A percentile compares a stretch with the other conserved stretches of the same genome.
phyloP scores from a whole-genome alignment of 2,113 vertebrate genomes.

The Gila orcuttii region DNA sequence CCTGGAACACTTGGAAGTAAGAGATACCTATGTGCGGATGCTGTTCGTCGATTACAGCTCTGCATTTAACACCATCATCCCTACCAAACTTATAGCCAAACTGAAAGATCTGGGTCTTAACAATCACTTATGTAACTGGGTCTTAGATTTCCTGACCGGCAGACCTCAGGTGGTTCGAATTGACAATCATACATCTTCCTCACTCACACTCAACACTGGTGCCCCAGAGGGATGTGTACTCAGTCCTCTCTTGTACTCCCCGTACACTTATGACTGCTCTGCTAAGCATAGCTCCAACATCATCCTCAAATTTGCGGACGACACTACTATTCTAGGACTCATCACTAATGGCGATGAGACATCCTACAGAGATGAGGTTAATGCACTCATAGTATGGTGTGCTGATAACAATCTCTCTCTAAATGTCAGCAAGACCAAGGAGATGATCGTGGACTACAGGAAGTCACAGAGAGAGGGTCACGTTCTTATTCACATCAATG shows the following conservation, averaged over 20 bases:
- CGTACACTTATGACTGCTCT: too few relatives aligned
- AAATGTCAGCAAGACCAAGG: not conserved
- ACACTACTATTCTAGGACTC: too few relatives aligned
- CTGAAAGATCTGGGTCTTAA: not conserved
- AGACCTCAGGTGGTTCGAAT: not conserved
- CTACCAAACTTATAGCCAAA: not conserved
- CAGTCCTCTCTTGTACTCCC: too few relatives aligned
- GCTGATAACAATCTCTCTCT: too few relatives aligned
- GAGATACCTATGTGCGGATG: not conserved
- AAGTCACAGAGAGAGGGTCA: not conserved
- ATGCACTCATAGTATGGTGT: too few relatives aligned
- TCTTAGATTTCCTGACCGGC: not conserved
- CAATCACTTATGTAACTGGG: not conserved
- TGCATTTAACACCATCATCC: not conserved
- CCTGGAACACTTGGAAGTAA: not conserved
- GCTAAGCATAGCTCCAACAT: too few relatives aligned
- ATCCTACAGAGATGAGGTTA: not conserved
- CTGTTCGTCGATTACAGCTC: not conserved
- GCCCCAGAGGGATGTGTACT: too few relatives aligned
- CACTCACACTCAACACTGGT: not conserved
- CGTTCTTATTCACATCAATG: too few relatives aligned
- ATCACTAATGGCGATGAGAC: not conserved
- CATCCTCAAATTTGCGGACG: not conserved
- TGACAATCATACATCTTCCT: not conserved
- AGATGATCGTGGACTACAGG: not conserved